A percentile compares a stretch with the other conserved stretches of the same genome.
Conservation (phyloP, 2,888 invertebrate species). For the Plusia festucae region DNA sequence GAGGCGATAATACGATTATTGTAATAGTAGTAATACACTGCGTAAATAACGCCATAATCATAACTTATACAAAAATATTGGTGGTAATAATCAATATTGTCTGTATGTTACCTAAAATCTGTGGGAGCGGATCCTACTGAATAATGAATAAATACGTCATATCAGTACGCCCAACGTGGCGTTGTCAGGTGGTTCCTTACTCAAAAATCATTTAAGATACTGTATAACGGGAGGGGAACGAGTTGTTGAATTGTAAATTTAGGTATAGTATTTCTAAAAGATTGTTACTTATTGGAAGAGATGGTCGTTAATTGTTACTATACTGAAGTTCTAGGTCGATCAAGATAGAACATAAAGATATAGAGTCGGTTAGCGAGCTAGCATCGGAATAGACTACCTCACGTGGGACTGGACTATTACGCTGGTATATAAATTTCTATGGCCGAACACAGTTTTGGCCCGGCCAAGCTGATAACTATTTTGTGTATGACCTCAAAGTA, state of each 20-base stretch:
- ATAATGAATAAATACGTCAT: constrained; percentile 7
- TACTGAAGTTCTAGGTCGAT: constrained; percentile 31
- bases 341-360: constrained; percentile 49
- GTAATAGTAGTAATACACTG: constrained; percentile 5
- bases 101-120: constrained; percentile 11
- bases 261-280: constrained; percentile 6
- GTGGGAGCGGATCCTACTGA: constrained; percentile 3
- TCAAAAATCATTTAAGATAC: constrained; percentile 7
- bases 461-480: constrained; percentile 59
- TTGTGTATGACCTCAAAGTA: constrained; percentile 53
- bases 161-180: constrained; percentile 13
- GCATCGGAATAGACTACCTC: constrained; percentile 47
- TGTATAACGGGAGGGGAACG: not conserved
- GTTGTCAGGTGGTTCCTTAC: constrained; percentile 13
- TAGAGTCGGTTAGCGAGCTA: constrained; percentile 18
- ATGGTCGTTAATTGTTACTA: constrained; percentile 23
- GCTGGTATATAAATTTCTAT: constrained; percentile 57
- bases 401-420: constrained; percentile 41
- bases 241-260: not conserved
- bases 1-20: constrained; percentile 11
- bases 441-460: constrained; percentile 46
- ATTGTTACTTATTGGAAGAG: constrained; percentile 28
- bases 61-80: constrained; percentile 13
- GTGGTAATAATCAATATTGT: constrained; percentile 18
- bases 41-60: not conserved